phyloP scores from a whole-genome alignment of 2,113 vertebrate genomes.

The Nymphicus hollandicus region DNA sequence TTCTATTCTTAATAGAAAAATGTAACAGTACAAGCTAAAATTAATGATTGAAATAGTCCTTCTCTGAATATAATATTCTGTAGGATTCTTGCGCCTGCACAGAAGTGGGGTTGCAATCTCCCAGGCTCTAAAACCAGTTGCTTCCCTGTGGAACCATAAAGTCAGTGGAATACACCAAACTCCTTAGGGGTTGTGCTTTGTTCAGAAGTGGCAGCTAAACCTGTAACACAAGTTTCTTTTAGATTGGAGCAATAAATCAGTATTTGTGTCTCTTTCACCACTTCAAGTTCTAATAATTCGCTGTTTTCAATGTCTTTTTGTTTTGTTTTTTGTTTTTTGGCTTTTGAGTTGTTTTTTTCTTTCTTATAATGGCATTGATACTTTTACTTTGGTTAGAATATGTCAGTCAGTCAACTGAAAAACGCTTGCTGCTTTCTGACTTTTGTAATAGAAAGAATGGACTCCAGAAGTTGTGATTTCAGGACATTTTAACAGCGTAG shows the following conservation, averaged over 20 bases:
- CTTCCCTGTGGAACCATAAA: neutral
- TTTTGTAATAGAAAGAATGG: constrained; percentile 82
- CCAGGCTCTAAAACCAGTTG: neutral
- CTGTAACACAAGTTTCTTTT: neutral
- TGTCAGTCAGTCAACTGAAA: neutral
- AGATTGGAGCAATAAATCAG: neutral
- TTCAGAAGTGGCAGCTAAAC: neutral
- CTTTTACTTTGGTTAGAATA: neutral
- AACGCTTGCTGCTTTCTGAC: neutral
- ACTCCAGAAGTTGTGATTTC: constrained; percentile 88
- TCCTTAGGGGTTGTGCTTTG: neutral
- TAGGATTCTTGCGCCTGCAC: neutral
- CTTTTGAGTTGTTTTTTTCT: neutral
- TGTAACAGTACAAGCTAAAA: neutral
- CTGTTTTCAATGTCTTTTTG: neutral
- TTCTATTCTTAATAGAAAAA: neutral
- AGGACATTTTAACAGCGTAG: constrained; percentile 90
- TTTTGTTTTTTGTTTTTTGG: neutral
- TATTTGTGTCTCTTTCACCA: neutral
- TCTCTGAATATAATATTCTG: neutral
- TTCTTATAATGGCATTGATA: neutral
- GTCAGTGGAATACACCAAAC: neutral
- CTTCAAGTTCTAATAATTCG: neutral
- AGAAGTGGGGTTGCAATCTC: neutral
- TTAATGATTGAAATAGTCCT: neutral